phyloP scores from a whole-genome alignment of 2,113 vertebrate genomes.

The Phocoena phocoena region DNA sequence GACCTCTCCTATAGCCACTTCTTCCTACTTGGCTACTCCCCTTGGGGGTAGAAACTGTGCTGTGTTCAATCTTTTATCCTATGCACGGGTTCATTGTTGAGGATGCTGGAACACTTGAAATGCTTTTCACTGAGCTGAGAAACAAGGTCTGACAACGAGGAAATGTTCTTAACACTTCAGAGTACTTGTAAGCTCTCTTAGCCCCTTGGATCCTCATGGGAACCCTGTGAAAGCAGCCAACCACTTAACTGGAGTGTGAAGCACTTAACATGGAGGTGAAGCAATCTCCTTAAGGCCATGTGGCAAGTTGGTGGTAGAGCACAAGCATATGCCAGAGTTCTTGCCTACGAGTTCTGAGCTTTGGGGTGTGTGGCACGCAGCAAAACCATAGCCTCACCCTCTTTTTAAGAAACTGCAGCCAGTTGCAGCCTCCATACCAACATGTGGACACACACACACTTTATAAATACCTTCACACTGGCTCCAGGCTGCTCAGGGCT shows the following conservation, averaged over 20 bases:
- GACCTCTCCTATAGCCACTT: neutral
- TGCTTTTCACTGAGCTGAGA: neutral
- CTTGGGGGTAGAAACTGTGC: neutral
- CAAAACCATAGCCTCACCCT: neutral
- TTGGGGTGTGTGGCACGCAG: neutral
- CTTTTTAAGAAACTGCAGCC: neutral
- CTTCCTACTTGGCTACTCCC: neutral
- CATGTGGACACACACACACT: neutral
- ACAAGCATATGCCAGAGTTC: neutral
- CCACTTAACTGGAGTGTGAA: neutral
- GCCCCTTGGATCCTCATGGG: neutral
- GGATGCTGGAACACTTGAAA: neutral
- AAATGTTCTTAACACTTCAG: constrained; percentile 34
- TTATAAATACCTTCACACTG: neutral
- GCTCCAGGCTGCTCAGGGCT: neutral
- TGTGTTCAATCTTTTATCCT: neutral
- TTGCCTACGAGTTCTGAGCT: neutral
- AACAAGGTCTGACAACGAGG: neutral
- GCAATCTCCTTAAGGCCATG: neutral
- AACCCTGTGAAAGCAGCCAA: neutral
- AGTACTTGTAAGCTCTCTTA: neutral
- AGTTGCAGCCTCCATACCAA: neutral
- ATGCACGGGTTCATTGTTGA: neutral
- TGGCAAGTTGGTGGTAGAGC: neutral
- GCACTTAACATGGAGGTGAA: neutral